A percentile compares a stretch with the other conserved stretches of the same genome.
phyloP scores from a whole-genome alignment of 2,113 vertebrate species.

The Plestiodon gilberti region DNA sequence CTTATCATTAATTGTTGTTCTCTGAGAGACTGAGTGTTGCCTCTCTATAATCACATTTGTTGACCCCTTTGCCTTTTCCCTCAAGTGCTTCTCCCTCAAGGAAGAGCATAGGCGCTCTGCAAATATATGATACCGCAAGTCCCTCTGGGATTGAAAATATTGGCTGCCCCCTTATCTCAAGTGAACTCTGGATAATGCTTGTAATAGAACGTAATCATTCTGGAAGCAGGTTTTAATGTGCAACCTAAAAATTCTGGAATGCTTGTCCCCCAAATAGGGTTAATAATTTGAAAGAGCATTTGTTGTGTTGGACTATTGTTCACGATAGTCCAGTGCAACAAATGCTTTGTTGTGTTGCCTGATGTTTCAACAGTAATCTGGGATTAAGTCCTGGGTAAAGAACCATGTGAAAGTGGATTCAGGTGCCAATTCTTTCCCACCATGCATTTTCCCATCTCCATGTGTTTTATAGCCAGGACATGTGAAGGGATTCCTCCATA shows the following conservation, averaged over 20 bases:
- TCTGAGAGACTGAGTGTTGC: background rate
- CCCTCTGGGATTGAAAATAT: slow-evolving; percentile 13
- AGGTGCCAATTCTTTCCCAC: background rate
- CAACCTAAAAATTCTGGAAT: background rate
- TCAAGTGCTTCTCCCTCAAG: background rate
- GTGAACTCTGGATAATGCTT: slow-evolving; percentile 19
- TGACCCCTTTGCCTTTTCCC: background rate
- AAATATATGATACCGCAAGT: background rate
- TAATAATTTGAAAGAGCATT: background rate
- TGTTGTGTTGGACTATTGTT: background rate
- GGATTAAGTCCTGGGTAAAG: background rate
- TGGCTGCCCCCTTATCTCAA: background rate
- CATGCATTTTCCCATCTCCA: too few relatives aligned
- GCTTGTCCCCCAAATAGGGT: background rate
- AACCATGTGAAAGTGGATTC: background rate
- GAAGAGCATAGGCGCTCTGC: background rate
- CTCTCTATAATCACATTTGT: background rate
- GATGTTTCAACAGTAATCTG: background rate
- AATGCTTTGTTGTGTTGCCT: background rate
- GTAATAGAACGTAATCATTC: background rate
- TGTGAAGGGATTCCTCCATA: too few relatives aligned
- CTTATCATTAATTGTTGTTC: background rate
- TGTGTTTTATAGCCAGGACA: background rate
- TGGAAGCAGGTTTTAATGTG: background rate
- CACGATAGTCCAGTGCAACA: too few relatives aligned